Conservation (phyloP, 2,113 vertebrate genomes). For the Meleagris gallopavo region DNA sequence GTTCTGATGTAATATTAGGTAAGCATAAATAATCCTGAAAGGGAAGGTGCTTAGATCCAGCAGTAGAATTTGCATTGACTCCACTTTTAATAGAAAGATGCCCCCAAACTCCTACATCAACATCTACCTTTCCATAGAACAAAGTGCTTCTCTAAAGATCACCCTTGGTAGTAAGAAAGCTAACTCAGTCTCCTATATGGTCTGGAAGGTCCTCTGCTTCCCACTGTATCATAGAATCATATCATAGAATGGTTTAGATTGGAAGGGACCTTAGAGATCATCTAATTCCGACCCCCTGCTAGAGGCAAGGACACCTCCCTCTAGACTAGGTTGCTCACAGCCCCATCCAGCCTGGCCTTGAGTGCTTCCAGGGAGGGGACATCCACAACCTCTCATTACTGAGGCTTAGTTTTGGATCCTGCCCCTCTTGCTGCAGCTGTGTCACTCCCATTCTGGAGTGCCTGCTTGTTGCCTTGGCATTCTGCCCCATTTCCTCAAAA, state of each 20-base stretch:
- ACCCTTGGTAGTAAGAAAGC: background rate
- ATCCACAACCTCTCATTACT: no score
- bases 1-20: background rate
- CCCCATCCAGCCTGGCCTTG: no score
- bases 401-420: background rate
- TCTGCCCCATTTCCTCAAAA: background rate
- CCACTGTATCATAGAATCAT: background rate
- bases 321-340: no score
- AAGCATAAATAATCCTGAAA: background rate
- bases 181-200: background rate
- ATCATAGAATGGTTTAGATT: no score
- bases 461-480: background rate
- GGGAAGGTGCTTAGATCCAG: background rate
- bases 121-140: background rate
- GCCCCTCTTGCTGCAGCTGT: background rate
- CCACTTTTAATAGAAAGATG: background rate
- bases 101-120: background rate
- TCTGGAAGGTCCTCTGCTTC: background rate
- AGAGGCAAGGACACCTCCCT: no score
- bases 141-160: background rate
- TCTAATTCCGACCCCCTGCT: no score
- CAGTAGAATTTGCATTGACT: background rate
- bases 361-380: no score
- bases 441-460: background rate
- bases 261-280: no score